Conservation (phyloP, 2,113 vertebrate genomes). For the Nicator chloris region DNA sequence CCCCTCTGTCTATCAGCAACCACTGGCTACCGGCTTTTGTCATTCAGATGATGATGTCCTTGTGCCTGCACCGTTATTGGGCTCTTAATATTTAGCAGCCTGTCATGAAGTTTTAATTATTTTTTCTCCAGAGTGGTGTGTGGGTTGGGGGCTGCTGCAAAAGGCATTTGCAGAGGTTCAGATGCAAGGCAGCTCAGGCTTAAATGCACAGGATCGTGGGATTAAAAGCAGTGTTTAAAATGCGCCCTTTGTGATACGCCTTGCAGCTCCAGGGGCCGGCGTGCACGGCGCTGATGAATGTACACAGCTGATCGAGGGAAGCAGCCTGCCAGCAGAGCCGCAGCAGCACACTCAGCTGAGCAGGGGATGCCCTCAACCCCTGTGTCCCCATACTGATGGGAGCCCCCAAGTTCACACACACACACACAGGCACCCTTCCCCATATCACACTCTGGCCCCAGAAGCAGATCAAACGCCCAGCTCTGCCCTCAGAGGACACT, state of each 20-base stretch:
- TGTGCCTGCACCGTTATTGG: background rate
- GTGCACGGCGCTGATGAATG: slow-evolving; percentile 30
- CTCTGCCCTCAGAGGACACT: background rate
- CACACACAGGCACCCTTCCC: background rate
- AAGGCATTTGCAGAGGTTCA: background rate
- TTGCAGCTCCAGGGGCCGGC: slow-evolving; percentile 6
- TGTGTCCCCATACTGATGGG: fast-evolving
- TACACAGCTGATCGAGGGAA: background rate
- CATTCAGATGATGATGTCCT: background rate
- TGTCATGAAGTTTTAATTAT: slow-evolving; percentile 28
- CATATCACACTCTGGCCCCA: background rate
- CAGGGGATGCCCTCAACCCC: background rate
- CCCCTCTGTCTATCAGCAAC: background rate
- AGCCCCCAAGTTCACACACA: fast-evolving
- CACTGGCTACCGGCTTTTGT: slow-evolving; percentile 1
- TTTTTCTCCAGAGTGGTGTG: slow-evolving; percentile 7
- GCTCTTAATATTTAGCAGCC: slow-evolving; percentile 38
- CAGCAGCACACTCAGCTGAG: background rate
- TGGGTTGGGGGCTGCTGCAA: background rate
- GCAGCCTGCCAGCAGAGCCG: background rate
- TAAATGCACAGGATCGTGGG: slow-evolving; percentile 1
- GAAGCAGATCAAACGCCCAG: background rate
- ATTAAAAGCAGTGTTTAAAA: slow-evolving; percentile 63
- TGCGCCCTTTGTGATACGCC: slow-evolving; percentile 31
- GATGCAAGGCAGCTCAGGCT: slow-evolving; percentile 28